Evolutionary conservation across 2,797 vertebrate genomes (phyloP), one percentile per base, ranked within the genome.

Genomic region (Amniataba percoides): DNA sequence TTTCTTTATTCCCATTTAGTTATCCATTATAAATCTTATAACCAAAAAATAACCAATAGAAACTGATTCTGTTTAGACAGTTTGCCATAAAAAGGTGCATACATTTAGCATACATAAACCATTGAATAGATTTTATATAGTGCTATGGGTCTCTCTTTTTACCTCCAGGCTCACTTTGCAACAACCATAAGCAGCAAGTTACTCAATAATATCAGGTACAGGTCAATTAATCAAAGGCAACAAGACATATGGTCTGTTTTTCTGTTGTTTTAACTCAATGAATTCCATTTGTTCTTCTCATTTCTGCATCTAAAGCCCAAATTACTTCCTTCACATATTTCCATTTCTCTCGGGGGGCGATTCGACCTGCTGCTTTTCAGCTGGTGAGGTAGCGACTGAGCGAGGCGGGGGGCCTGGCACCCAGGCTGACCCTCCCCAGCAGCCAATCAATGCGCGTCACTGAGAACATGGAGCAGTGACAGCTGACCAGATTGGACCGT

Each of bases 381-480:
- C 52, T 59, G 81, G 87, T 82, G 80, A 59, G 62, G 34, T 48
- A 74, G 15, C 77, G 57, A 55, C 71, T 3, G 15, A 80, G 71
- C 23, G 7, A 31, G 78, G 74, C 51, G 42, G 14, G 15, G 48
- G 49, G 19, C 12, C 18, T 39, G 14, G 39, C 65, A 58, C 81
- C 65, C 51, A 31, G 46, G 52, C 68, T 14, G 12, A 51, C 59
- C 53, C 16, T 1, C 15, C 58, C 59, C 64, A 46, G 77, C 68
- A 75, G 64, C 79, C 59, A 80, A 82, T 87, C 85, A 51, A 85
- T 78, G 71, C 66, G 58, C 79, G 80, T 86, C 88, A 80, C 58
- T 77, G 0, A 8, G 15, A 83, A 81, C 82, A 84, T 40, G 36
- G 62, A 79, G 71, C 62, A 4, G 58, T 5, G 77, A 84, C 74